Evolutionary conservation across 2,113 vertebrate genomes (phyloP), one percentile per base, ranked within the genome.

Genomic region (Elephantulus edwardii): DNA sequence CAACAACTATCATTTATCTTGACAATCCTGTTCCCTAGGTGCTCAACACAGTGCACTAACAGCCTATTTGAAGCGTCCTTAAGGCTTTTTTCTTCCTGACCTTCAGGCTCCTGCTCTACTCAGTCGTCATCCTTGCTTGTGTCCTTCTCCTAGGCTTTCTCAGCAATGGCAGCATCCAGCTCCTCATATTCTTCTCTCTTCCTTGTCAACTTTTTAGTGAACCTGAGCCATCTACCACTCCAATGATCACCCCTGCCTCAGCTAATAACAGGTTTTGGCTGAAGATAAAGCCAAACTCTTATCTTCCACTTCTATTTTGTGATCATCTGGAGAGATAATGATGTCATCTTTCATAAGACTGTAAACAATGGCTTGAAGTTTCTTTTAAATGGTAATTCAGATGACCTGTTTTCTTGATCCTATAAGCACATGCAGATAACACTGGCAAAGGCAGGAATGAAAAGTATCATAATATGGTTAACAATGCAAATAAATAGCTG

Each of bases 401-500:
- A 84, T 48, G 62, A 38, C 48, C 44, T 60, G 52, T 77, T 88
- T 92, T 91, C 72, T 80, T 72, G 60, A 89, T 88, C 20, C 54
- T 75, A 20, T 91, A 92, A 92, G 85, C 42, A 93, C 3, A 83
- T 72, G 84, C 44, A 50, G 89, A 86, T 50, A 92, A 84, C 84
- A 84, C 22, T 50, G 17, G 30, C 8, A 6, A 91, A 82, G 8
- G 66, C 19, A 50, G 28, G 35, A 94, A 86, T 77, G 56, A 88
- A 91, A 77, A 72, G 33, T 24, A 60, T 19, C 26, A 70, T 56
- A 74, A 50, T 44, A 71, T 79, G 91, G 38, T 92, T 85, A 90
- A 91, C 56, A 87, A 92, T 89, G 87, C 56, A 92, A 70, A 93
- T 89, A 78, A 88, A 87, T 88, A 30, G 30, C 38, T 91, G 42